Evolutionary conservation across 1,140 invertebrate species (phyloP).

Genomic region (Panagrolaimus sp.): DNA sequence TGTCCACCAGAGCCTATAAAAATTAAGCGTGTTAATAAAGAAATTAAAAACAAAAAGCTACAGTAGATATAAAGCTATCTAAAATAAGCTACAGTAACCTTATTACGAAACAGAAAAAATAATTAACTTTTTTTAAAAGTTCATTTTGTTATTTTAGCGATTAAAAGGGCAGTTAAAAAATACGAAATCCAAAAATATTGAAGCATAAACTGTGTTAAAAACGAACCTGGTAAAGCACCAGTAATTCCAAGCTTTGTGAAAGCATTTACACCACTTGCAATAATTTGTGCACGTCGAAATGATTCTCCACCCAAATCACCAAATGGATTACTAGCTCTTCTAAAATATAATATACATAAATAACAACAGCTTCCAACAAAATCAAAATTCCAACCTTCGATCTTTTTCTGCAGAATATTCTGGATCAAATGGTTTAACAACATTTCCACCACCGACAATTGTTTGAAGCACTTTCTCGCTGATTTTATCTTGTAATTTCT

Average conservation of each 20-base stretch:
- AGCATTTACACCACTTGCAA: constrained; percentile 5
- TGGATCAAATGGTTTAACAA: constrained; percentile 20
- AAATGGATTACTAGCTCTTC: background rate
- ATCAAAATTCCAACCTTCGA: background rate
- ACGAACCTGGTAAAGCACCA: background rate
- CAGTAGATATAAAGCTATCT: too few relatives aligned
- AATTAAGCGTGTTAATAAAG: background rate
- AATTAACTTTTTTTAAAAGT: too few relatives aligned
- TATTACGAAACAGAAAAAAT: too few relatives aligned
- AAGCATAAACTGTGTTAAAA: too few relatives aligned
- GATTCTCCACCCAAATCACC: background rate
- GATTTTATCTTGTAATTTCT: background rate
- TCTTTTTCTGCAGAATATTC: background rate
- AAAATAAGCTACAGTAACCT: too few relatives aligned
- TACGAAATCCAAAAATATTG: too few relatives aligned
- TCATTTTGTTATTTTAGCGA: too few relatives aligned
- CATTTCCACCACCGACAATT: constrained; percentile 16
- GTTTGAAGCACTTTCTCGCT: constrained; percentile 9
- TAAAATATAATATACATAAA: background rate
- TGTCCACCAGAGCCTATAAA: background rate
- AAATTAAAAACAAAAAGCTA: background rate
- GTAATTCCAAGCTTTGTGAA: constrained; percentile 2
- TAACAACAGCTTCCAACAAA: background rate
- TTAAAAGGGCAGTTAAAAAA: too few relatives aligned
- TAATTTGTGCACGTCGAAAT: constrained; percentile 8